A percentile compares a stretch with the other conserved stretches of the same genome.
phyloP scores from a whole-genome alignment of 2,888 invertebrate species.

The Brachylomia viminalis region DNA sequence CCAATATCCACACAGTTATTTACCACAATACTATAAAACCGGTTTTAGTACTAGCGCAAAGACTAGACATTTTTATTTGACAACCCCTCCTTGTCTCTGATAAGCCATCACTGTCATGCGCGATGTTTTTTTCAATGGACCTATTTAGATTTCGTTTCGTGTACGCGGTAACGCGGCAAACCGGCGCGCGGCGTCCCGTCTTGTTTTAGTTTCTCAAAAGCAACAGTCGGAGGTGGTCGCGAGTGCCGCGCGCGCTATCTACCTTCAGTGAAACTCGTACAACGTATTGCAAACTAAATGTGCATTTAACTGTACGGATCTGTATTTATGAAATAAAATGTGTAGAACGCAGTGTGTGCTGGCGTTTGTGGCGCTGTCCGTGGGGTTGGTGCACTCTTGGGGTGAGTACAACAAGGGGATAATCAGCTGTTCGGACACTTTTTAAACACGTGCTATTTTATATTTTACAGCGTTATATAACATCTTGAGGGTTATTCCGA shows the following conservation, averaged over 20 bases:
- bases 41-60: not conserved
- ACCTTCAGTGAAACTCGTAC: constrained; percentile 84
- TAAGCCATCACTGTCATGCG: constrained; percentile 74
- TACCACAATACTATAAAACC: not conserved
- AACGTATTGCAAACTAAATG: constrained; percentile 76
- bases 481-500: constrained; percentile 44
- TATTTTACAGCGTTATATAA: constrained; percentile 80
- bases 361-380: constrained; percentile 75
- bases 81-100: constrained; percentile 67
- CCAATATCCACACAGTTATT: not conserved
- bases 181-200: no score
- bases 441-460: constrained; percentile 82
- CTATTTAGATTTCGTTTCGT: constrained; percentile 79
- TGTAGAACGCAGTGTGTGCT: constrained; percentile 81
- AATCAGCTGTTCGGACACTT: constrained; percentile 84
- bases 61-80: constrained; percentile 20
- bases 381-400: constrained; percentile 81
- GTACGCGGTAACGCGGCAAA: constrained; percentile 71
- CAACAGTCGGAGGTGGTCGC: constrained; percentile 74
- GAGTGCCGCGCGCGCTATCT: constrained; percentile 78
- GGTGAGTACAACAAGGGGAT: constrained; percentile 82
- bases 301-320: constrained; percentile 79
- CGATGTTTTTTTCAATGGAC: constrained; percentile 81
- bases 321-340: constrained; percentile 86
- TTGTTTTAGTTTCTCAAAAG: constrained; percentile 68